A percentile compares a stretch with the other conserved stretches of the same genome.
phyloP scores from a whole-genome alignment of 2,797 vertebrate genomes.

The Cynodonichthys magdalenae region DNA sequence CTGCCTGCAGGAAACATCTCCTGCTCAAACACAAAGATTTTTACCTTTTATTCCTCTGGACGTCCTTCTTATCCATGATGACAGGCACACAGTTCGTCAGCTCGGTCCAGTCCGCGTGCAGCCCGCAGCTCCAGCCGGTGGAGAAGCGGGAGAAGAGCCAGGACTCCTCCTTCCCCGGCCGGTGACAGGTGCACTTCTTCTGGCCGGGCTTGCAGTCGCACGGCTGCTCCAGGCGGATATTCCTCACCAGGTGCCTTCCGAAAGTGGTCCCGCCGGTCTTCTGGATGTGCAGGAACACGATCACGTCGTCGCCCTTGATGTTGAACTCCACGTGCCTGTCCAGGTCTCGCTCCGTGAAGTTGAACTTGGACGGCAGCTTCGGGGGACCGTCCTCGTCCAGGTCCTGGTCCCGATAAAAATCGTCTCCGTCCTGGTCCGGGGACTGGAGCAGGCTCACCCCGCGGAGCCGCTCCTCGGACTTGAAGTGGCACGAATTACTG shows the following conservation, averaged over 20 bases:
- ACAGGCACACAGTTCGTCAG: slow-evolving; percentile 96
- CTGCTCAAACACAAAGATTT: background rate
- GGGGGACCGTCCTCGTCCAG: slow-evolving; percentile 80
- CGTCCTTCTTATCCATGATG: slow-evolving; percentile 91
- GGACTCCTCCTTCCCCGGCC: slow-evolving; percentile 93
- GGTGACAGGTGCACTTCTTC: slow-evolving; percentile 96
- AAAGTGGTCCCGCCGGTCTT: slow-evolving; percentile 98
- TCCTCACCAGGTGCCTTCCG: slow-evolving; percentile 94
- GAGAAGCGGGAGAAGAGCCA: slow-evolving; percentile 99
- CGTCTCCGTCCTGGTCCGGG: slow-evolving; percentile 73
- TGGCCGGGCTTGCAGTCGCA: slow-evolving; percentile 94
- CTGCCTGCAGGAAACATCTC: background rate
- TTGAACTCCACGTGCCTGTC: slow-evolving; percentile 92
- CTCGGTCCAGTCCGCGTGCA: slow-evolving; percentile 98
- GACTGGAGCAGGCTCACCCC: slow-evolving; percentile 77
- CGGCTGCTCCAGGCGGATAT: slow-evolving; percentile 95
- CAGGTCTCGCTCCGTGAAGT: slow-evolving; percentile 90
- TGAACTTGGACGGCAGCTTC: slow-evolving; percentile 82
- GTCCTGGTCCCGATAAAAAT: slow-evolving; percentile 82
- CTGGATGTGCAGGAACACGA: slow-evolving; percentile 97
- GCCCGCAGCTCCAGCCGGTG: slow-evolving; percentile 86
- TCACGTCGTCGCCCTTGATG: slow-evolving; percentile 93
- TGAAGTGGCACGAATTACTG: slow-evolving; percentile 87
- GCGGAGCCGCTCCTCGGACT: slow-evolving; percentile 75
- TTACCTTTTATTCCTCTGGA: slow-evolving; percentile 87